Conservation (phyloP, 2,113 vertebrate genomes). For the Saguinus imperator region DNA sequence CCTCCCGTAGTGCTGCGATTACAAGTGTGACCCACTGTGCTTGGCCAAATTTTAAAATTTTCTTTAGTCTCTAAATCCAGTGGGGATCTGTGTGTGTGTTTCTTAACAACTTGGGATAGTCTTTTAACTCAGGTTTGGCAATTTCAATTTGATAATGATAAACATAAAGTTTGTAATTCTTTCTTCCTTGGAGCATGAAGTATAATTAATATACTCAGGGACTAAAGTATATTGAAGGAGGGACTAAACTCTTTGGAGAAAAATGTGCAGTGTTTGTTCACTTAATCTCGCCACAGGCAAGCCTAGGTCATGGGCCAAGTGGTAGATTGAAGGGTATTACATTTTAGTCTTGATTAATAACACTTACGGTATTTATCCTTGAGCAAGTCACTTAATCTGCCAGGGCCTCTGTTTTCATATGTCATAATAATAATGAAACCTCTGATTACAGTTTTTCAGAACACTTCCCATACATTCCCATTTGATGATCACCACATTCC, state of each 20-base stretch:
- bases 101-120: slow-evolving; percentile 34
- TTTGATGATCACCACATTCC: slow-evolving; percentile 69
- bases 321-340: slow-evolving; percentile 25
- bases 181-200: slow-evolving; percentile 44
- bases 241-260: slow-evolving; percentile 49
- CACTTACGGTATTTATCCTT: slow-evolving; percentile 69
- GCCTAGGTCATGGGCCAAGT: slow-evolving; percentile 27
- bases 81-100: background rate
- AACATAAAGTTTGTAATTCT: slow-evolving; percentile 48
- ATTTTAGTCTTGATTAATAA: slow-evolving; percentile 52
- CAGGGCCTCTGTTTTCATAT: slow-evolving; percentile 59
- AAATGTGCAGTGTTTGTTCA: background rate
- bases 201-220: slow-evolving; percentile 51
- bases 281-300: slow-evolving; percentile 31
- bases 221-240: too few species aligned
- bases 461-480: slow-evolving; percentile 62
- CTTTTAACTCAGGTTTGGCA: slow-evolving; percentile 43
- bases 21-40: too few species aligned
- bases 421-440: slow-evolving; percentile 68
- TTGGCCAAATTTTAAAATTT: background rate
- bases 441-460: slow-evolving; percentile 72
- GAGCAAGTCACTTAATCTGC: slow-evolving; percentile 74
- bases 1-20: too few species aligned
- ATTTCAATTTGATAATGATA: slow-evolving; percentile 53
- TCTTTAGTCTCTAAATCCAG: slow-evolving; percentile 22